Percentiles rank a stretch among this genome's conserved stretches.
phyloP scores from a whole-genome alignment of 2,797 vertebrate genomes.

The Atherinosoma microstoma region DNA sequence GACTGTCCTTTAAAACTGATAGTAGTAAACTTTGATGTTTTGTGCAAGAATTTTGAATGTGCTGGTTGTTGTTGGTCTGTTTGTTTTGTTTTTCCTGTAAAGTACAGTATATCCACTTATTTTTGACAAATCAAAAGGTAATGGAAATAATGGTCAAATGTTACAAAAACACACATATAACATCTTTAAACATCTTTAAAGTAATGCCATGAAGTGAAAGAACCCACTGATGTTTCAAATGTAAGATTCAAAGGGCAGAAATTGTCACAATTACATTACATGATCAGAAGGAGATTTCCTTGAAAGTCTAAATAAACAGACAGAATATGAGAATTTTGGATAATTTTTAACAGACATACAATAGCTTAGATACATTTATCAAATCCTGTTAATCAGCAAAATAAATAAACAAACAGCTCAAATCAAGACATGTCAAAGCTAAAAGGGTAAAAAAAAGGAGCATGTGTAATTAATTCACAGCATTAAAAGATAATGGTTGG shows the following conservation, averaged over 20 bases:
- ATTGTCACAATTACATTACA: slow-evolving; percentile 40
- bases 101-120: neutral
- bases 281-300: slow-evolving; percentile 8
- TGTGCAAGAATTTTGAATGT: neutral
- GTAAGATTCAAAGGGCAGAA: slow-evolving; percentile 22
- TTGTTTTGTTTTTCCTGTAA: neutral
- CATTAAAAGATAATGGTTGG: neutral
- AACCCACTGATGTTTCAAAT: slow-evolving; percentile 16
- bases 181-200: neutral
- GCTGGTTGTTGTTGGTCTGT: neutral
- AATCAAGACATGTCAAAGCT: too few species aligned
- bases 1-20: neutral
- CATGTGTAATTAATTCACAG: too few species aligned
- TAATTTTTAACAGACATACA: neutral
- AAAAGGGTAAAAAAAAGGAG: too few species aligned
- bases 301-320: neutral
- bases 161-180: neutral
- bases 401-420: too few species aligned
- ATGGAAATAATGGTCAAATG: neutral
- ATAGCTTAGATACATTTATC: neutral
- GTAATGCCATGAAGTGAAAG: slow-evolving; percentile 27
- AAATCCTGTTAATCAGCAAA: neutral
- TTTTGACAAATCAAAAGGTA: neutral
- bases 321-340: neutral
- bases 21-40: neutral